Base-by-base conservation (phyloP, 2,888 invertebrate species). In the Hydraecia micacea region DNA sequence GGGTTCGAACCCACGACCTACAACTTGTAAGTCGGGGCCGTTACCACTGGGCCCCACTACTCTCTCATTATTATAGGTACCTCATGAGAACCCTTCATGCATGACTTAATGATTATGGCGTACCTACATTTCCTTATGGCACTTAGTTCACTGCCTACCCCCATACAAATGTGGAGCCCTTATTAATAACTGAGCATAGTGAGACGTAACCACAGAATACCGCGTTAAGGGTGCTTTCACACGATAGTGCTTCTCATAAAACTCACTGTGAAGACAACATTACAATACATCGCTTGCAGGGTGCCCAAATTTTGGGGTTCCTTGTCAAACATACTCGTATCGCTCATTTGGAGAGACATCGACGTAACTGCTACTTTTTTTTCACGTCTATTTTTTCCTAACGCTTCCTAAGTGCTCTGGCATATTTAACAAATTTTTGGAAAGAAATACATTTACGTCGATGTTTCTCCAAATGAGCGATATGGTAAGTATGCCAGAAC, bases 281-380 rank as follows among this genome's bases (percentile, higher is more conserved):
- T 88, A 91, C 89, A 91, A 90, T 92, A 91, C 87, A 91, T 90
- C 85, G 87, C 69, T 84, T 85, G 81, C 46, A 78, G 73, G 68
- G 65, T 55, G 76, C 80, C 81, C 66, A 79, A 81, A 84, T 83
- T 62, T 84, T 75, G 46, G 88, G 75, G 90, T 68, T 83, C 83
- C 66, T 46, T 73, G n/a, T 15, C 6, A 46, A n/a, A 28, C 1
- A 25, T 55, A n/a, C n/a, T n/a, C n/a, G n/a, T n/a, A 55, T 36
- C 36, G 36, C 5, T 36, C 36, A 36, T 36, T 36, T 36, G 36
- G 36, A 36, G 36, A 36, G 4, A 36, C 36, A 36, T 36, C 36
- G 36, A 36, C 36, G 36, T 36, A 36, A 36, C 36, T 32, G 32
- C 4, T 36, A 36, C 36, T 36, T 36, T 36, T 36, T 36, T 32